Conservation (phyloP, 1,140 invertebrate species). For the Drosophila azteca region DNA sequence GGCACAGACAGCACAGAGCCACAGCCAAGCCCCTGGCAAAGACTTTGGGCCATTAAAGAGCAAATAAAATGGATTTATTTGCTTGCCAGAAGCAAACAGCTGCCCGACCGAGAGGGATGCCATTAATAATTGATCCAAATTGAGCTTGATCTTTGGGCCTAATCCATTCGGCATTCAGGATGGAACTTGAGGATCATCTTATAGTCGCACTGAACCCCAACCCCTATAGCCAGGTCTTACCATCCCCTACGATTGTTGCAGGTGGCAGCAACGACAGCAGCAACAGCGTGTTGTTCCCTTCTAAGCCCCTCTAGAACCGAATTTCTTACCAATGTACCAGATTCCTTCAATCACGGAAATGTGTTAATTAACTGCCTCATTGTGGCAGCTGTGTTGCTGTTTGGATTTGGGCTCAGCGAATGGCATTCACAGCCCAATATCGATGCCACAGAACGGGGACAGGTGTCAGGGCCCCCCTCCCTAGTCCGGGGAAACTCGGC, state of each 20-base stretch:
- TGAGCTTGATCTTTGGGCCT: slow-evolving; percentile 4
- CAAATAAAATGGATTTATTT: slow-evolving; percentile 44
- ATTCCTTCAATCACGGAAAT: slow-evolving; percentile 45
- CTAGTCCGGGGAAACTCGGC: not conserved
- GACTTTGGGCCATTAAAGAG: slow-evolving; percentile 21
- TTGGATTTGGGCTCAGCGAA: slow-evolving; percentile 52
- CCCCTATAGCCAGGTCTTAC: too few species aligned
- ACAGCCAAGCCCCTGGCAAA: too few species aligned
- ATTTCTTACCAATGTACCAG: slow-evolving; percentile 34
- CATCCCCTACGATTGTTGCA: not conserved
- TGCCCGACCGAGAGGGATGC: slow-evolving; percentile 15
- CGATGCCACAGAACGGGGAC: slow-evolving; percentile 5
- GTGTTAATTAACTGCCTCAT: slow-evolving; percentile 64
- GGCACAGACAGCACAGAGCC: slow-evolving; percentile 1
- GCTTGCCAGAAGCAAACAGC: slow-evolving; percentile 17
- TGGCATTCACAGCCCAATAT: slow-evolving; percentile 35
- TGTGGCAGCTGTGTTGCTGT: slow-evolving; percentile 55
- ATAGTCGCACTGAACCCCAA: too few species aligned
- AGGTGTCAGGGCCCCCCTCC: slow-evolving; percentile 17
- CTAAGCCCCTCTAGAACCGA: slow-evolving; percentile 13
- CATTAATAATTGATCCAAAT: slow-evolving; percentile 31
- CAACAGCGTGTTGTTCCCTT: not conserved
- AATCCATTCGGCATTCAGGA: not conserved
- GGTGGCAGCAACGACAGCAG: slow-evolving; percentile 3
- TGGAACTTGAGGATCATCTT: too few species aligned